These are phyloP conservation scores for Crax fasciolata DNA, from an alignment of 2,797 vertebrate genomes.

Conservation along the genomic window DNA sequence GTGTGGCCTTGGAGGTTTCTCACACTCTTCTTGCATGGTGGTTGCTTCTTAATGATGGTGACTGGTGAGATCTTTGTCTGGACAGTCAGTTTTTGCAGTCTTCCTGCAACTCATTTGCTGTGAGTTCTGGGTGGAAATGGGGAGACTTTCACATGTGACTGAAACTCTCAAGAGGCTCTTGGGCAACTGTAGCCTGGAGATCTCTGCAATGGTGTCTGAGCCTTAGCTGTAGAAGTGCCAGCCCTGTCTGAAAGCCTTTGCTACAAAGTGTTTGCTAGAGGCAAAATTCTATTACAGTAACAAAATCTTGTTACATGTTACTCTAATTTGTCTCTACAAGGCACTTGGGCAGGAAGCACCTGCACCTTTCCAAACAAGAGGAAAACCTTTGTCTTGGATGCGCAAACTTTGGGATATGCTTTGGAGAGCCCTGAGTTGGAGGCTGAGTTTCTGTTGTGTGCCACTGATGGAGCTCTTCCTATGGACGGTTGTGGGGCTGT, in stretches of 20 bases:
- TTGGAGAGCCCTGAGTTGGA: background rate
- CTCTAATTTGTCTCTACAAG: background rate
- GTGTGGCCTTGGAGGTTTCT: background rate
- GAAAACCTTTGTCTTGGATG: rapidly evolving
- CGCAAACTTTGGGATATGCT: background rate
- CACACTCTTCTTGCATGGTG: background rate
- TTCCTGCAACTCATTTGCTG: background rate
- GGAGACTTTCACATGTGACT: background rate
- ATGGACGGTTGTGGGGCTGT: slow-evolving; percentile 33
- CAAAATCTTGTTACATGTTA: rapidly evolving
- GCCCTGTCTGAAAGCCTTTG: too few relatives aligned
- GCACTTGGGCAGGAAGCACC: background rate
- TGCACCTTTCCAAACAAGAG: background rate
- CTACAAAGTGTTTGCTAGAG: background rate
- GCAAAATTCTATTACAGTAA: background rate
- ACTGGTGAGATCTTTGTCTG: background rate
- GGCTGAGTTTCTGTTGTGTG: background rate
- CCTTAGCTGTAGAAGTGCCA: background rate
- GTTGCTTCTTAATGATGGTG: background rate
- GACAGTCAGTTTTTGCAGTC: rapidly evolving
- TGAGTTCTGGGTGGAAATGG: background rate
- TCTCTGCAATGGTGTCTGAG: background rate
- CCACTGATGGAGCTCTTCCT: slow-evolving; percentile 46
- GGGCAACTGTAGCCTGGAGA: background rate
- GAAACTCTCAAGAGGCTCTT: background rate